These are phyloP conservation scores for Alca torda DNA, from an alignment of 2,797 vertebrate genomes.

Conservation along the genomic window DNA sequence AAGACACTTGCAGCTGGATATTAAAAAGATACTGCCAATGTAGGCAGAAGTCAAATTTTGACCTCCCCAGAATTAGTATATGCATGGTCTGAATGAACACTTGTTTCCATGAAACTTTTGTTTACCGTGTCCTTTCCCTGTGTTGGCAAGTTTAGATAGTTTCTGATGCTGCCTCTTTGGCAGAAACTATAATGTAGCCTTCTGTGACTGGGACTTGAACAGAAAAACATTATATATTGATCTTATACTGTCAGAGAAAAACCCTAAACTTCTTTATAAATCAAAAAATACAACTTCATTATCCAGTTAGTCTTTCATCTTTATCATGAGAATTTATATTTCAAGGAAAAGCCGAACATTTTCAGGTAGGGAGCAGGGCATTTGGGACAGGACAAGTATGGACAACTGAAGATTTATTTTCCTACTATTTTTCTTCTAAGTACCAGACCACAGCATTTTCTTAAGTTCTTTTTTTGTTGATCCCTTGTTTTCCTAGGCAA, in stretches of 20 bases:
- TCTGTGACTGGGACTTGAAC: background rate
- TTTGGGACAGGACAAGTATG: background rate
- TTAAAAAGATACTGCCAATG: slow-evolving; percentile 33
- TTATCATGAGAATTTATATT: background rate
- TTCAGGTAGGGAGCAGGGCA: background rate
- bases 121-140: background rate
- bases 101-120: background rate
- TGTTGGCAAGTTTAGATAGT: background rate
- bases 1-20: slow-evolving; percentile 9
- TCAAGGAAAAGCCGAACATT: background rate
- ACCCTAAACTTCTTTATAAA: background rate
- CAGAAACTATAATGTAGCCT: background rate
- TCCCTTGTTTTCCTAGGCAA: background rate
- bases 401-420: background rate
- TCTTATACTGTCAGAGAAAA: background rate
- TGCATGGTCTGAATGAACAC: background rate
- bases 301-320: background rate
- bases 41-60: background rate
- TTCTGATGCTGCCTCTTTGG: background rate
- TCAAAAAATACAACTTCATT: background rate
- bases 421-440: background rate
- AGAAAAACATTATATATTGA: background rate
- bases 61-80: background rate
- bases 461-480: background rate
- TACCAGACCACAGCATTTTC: background rate